Conservation (phyloP, 1,140 invertebrate genomes). For the Patella vulgata region DNA sequence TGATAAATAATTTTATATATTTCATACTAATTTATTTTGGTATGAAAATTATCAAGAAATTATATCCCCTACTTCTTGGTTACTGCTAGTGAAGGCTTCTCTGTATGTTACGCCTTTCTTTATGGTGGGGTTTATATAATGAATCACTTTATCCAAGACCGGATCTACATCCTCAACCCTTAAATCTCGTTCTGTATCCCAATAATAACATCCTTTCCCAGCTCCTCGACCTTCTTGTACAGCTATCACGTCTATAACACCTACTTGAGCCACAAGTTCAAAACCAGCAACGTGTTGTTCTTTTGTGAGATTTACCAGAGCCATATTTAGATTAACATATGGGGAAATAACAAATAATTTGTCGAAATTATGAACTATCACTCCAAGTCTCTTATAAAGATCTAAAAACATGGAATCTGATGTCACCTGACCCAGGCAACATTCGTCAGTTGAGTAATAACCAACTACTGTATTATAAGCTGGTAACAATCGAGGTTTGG, state of each 20-base stretch:
- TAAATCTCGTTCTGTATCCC: slow-evolving; percentile 31
- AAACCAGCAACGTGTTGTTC: slow-evolving; percentile 40
- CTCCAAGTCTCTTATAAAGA: slow-evolving; percentile 20
- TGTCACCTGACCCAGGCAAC: slow-evolving; percentile 14
- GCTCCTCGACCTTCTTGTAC: slow-evolving; percentile 46
- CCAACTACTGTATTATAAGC: slow-evolving; percentile 32
- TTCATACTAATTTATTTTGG: no score
- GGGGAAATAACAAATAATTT: slow-evolving; percentile 36
- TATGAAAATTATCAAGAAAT: no score
- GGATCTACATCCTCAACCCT: slow-evolving; percentile 30
- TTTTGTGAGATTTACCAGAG: slow-evolving; percentile 30
- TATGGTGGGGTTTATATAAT: slow-evolving; percentile 25
- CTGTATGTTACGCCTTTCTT: slow-evolving; percentile 36
- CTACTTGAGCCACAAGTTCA: slow-evolving; percentile 12
- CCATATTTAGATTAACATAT: slow-evolving; percentile 30
- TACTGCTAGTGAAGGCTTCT: slow-evolving; percentile 40
- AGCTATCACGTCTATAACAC: slow-evolving; percentile 36
- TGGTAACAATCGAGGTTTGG: neutral
- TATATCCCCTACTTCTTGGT: slow-evolving; percentile 36
- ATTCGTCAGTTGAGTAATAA: slow-evolving; percentile 36
- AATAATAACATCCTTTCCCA: slow-evolving; percentile 44
- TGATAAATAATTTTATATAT: no score
- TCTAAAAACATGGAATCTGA: slow-evolving; percentile 4
- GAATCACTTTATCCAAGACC: slow-evolving; percentile 28
- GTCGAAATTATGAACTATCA: slow-evolving; percentile 7